Base-by-base conservation (phyloP, 2,113 vertebrate species). In the Melozone crissalis region DNA sequence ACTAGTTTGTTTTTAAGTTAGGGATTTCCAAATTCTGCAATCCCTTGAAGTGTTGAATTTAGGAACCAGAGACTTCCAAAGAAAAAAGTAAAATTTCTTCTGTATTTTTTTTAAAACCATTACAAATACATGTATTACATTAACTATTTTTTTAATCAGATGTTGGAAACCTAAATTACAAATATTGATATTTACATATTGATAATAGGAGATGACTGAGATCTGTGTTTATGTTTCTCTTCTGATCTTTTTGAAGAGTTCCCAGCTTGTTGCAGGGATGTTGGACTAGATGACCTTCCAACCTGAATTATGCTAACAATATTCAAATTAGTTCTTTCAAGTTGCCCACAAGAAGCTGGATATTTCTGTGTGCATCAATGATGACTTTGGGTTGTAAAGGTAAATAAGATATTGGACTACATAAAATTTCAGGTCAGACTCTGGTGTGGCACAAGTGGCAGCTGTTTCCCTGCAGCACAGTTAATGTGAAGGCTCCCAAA, bases 71-170 rank as follows among this genome's bases (percentile, higher is more conserved):
- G n/a, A n/a, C n/a, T n/a, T n/a, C n/a, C n/a, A n/a, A n/a, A n/a
- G n/a, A n/a, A n/a, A n/a, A n/a, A n/a, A n/a, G n/a, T n/a, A n/a
- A n/a, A n/a, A n/a, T n/a, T n/a, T n/a, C n/a, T n/a, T n/a, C n/a
- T n/a, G n/a, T n/a, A n/a, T n/a, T n/a, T n/a, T n/a, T n/a, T n/a
- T n/a, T n/a, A n/a, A n/a, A n/a, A n/a, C n/a, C n/a, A n/a, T n/a
- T n/a, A n/a, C n/a, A n/a, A n/a, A n/a, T n/a, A 23, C 12, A 16
- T 55, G 20, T 30, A 35, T 72, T 78, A 41, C 0, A 0, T 49
- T 49, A 66, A 21, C 7, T 82, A 5, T 67, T 54, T 54, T 81
- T 84, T 44, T 1, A 31, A 65, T 3, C 20, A 35, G 12, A 21
- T 54, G 8, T 39, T 72, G 69, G 33, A 85, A 59, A 55, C 13